A percentile compares a stretch with the other conserved stretches of the same genome.
phyloP scores from a whole-genome alignment of 2,797 vertebrate species.

The Labeo calbasu region DNA sequence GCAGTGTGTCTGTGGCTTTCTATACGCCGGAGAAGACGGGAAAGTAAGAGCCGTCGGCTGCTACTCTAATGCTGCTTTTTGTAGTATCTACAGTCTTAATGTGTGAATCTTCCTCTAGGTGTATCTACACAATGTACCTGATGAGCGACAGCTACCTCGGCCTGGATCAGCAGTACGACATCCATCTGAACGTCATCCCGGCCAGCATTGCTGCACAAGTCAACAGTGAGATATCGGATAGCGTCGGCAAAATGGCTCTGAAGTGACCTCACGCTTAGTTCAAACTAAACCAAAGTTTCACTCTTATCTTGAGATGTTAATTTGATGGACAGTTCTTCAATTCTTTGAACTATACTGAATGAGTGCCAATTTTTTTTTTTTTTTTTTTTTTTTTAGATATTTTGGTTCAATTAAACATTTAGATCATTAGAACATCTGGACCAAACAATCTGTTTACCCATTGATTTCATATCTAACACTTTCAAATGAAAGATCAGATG shows the following conservation, averaged over 20 bases:
- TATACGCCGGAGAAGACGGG: constrained; percentile 90
- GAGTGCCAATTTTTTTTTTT: background rate
- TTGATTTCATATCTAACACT: background rate
- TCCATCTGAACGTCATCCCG: constrained; percentile 84
- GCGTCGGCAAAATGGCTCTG: constrained; percentile 60
- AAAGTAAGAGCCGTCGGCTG: constrained; percentile 77
- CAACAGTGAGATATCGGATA: constrained; percentile 76
- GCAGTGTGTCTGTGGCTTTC: constrained; percentile 85
- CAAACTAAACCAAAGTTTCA: background rate
- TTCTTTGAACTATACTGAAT: background rate
- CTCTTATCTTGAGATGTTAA: background rate
- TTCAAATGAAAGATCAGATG: background rate
- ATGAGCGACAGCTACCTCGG: constrained; percentile 98
- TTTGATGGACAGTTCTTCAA: background rate
- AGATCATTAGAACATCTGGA: background rate
- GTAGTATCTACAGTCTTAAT: background rate
- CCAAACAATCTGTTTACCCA: background rate
- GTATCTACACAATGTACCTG: constrained; percentile 94
- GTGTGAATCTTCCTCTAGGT: constrained; percentile 72
- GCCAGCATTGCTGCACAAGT: constrained; percentile 78
- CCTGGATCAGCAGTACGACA: constrained; percentile 96
- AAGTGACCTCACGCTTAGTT: constrained; percentile 62
- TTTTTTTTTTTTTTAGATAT: background rate
- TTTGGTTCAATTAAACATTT: background rate
- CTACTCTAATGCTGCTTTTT: background rate